Base-by-base conservation (phyloP, 2,797 vertebrate species). In the Moxostoma hubbsi region DNA sequence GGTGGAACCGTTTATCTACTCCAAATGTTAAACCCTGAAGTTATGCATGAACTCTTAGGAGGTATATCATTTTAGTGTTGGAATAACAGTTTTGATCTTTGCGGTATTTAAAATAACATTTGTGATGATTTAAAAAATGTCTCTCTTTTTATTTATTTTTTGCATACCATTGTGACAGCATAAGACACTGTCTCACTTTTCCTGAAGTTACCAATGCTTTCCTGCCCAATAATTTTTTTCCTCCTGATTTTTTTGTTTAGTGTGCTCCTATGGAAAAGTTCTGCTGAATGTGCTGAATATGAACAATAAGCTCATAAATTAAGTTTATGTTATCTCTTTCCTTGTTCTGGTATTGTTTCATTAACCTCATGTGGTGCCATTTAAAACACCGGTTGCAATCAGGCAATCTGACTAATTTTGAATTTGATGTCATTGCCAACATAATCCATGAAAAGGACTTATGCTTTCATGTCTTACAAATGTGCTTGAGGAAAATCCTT, bases 381-480 rank as follows among this genome's bases (percentile, higher is more conserved):
- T 67, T 75, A 82, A 74, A 66, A 78, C 73, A 66, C 83, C 79
- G 81, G 71, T 87, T 85, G 85, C 76, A 75, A 73, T 85, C 82
- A 74, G 87, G 86, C 87, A 84, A 89, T 88, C 86, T 91, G 88
- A 91, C 86, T 91, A 87, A 80, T 76, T 89, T 64, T 84, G 70
- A 82, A 88, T 88, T 79, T 82, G 85, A 84, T 83, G 79, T 84
- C 89, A 86, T 85, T 90, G 89, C 89, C 92, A 89, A 84, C 87
- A 86, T 93, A 93, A 93, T 93, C 93, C 92, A 84, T 83, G 85
- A 86, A 88, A 89, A 90, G 91, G 91, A 87, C 91, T 91, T 91
- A 91, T 88, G 89, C 88, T 91, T 93, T 93, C 90, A 90, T 93
- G 90, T 94, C 91, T 91, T 92, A 93, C 90, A 93, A 93, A 93